Evolutionary conservation across 2,888 invertebrate species (phyloP), one percentile per base, ranked within the genome.

Genomic region (Falcaria lacertinaria): DNA sequence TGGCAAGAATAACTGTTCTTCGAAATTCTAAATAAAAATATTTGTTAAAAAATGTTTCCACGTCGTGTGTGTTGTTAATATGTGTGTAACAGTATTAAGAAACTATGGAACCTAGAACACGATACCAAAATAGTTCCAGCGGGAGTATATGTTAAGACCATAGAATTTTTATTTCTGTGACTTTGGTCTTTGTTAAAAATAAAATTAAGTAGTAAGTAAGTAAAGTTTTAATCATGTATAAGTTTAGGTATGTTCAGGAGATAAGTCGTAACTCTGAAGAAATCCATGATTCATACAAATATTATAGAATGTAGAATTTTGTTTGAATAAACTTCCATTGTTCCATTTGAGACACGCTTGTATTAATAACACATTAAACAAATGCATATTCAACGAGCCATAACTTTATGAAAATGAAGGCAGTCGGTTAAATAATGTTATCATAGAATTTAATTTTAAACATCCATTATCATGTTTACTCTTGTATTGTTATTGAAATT

Each of bases 401-500:
- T 28, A 28, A 28, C 28, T 28, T 28, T 4, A 28, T 28, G 6
- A 28, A 28, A 28, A 28, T 28, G 11, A 28, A 28, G 11, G 28
- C 1, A 11, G 19, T 3, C 19, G 19, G 6, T 19, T 3, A 11
- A 28, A 11, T 28, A 4, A 11, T 28, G 8, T 11, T 28, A 28
- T 2, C 11, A 28, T 11, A 28, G 8, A 4, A 28, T 28, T 11
- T 28, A 28, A 28, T 11, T 19, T 4, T 19, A 19, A 3, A 19
- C 19, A 4, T 3, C 28, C 28, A 28, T 28, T 28, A 28, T 11
- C 2, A 28, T 28, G 11, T 3, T 6, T 11, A 2, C 11, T 28
- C 3, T 28, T 28, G 11, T 28, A 28, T 28, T 11, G 28, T 28
- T 42, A 44, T 48, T 54, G 47, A 52, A 57, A 46, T 14, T 25